phyloP scores from a whole-genome alignment of 2,888 invertebrate genomes.

The Carterocephalus palaemon region DNA sequence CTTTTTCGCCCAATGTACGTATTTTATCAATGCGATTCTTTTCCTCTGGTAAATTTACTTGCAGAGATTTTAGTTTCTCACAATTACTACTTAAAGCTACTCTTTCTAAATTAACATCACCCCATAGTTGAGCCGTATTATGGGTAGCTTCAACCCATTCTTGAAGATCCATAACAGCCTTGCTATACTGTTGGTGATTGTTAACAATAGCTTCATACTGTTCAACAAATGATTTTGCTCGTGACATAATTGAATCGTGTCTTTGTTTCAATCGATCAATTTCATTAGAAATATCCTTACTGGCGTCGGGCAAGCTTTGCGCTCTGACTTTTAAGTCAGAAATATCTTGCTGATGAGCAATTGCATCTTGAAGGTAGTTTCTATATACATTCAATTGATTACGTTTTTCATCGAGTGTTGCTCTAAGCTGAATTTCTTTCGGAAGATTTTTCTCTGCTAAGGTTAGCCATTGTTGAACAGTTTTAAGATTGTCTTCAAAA shows the following conservation, averaged over 20 bases:
- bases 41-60: slow-evolving; percentile 90
- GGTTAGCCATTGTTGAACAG: slow-evolving; percentile 88
- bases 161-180: slow-evolving; percentile 90
- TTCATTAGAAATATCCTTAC: slow-evolving; percentile 85
- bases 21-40: slow-evolving; percentile 90
- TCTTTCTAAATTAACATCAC: slow-evolving; percentile 89
- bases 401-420: slow-evolving; percentile 94
- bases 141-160: slow-evolving; percentile 93
- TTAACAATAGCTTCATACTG: slow-evolving; percentile 92
- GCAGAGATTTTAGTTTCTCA: slow-evolving; percentile 89
- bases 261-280: slow-evolving; percentile 84
- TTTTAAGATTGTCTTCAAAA: slow-evolving; percentile 91
- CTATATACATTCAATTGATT: slow-evolving; percentile 92
- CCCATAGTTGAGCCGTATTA: slow-evolving; percentile 89
- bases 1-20: slow-evolving; percentile 90
- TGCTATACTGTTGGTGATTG: slow-evolving; percentile 92
- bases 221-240: slow-evolving; percentile 88
- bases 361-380: slow-evolving; percentile 88
- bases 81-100: slow-evolving; percentile 92
- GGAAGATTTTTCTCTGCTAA: slow-evolving; percentile 86
- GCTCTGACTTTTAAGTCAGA: slow-evolving; percentile 89
- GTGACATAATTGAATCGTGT: slow-evolving; percentile 83
- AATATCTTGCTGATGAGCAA: slow-evolving; percentile 91
- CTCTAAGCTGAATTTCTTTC: slow-evolving; percentile 87
- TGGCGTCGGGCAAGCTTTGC: slow-evolving; percentile 87